Percentiles rank a stretch among this genome's conserved stretches.
Conservation (phyloP, 2,113 vertebrate genomes). For the Notarius quadriscutis region DNA sequence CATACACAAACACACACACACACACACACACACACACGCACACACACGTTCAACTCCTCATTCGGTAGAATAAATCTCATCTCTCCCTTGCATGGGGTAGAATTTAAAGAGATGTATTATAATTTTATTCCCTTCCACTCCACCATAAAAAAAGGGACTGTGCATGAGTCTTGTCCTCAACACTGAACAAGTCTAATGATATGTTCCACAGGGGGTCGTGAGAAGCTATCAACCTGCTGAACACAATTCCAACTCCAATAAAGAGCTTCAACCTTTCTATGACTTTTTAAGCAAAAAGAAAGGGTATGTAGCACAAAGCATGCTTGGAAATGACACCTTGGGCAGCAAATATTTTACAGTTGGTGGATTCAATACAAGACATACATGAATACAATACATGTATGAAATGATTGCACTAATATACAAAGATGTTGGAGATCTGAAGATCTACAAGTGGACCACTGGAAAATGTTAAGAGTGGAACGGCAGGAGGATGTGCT, state of each 20-base stretch:
- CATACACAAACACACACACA: constrained; percentile 28
- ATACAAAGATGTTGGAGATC: constrained; percentile 3
- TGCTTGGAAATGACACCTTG: constrained; percentile 42
- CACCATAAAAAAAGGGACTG: constrained; percentile 18
- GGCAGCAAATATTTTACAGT: constrained; percentile 36
- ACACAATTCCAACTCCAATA: constrained; percentile 49
- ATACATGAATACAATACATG: constrained; percentile 11
- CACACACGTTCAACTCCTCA: constrained; percentile 25
- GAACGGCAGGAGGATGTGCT: neutral
- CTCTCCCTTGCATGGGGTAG: constrained; percentile 50
- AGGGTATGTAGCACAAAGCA: constrained; percentile 39
- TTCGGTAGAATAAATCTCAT: constrained; percentile 59
- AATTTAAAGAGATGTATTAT: constrained; percentile 63
- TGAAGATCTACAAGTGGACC: neutral
- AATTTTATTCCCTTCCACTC: constrained; percentile 52
- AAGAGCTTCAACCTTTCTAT: constrained; percentile 45
- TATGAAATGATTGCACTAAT: constrained; percentile 4
- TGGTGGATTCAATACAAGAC: constrained; percentile 13
- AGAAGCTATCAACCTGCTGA: constrained; percentile 49
- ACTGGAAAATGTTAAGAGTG: neutral
- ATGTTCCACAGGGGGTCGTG: constrained; percentile 49
- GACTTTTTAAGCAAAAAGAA: constrained; percentile 54
- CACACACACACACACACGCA: constrained; percentile 44
- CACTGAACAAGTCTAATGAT: constrained; percentile 51
- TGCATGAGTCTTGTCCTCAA: constrained; percentile 48